These are phyloP conservation scores for Drosophila anceps DNA, from an alignment of 2,888 invertebrate genomes.

Conservation along the genomic window DNA sequence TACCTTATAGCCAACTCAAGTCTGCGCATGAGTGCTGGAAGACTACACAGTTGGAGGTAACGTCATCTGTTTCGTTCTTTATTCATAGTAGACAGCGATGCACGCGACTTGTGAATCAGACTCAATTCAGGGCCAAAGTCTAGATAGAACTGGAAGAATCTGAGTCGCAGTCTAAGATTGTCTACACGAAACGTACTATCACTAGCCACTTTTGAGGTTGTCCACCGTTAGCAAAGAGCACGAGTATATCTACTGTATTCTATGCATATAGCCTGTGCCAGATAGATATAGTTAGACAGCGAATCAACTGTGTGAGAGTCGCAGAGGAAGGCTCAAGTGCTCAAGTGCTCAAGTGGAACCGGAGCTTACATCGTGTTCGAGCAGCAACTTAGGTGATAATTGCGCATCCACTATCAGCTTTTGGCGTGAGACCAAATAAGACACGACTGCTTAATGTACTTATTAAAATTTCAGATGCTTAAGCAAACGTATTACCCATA, in stretches of 20 bases:
- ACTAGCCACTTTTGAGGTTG: constrained; percentile 56
- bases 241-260: constrained; percentile 37
- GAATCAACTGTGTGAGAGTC: constrained; percentile 47
- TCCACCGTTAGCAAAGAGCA: constrained; percentile 60
- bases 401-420: constrained; percentile 74
- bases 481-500: constrained; percentile 20
- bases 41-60: constrained; percentile 48
- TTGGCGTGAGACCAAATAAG: constrained; percentile 66
- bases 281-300: constrained; percentile 28
- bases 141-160: constrained; percentile 20
- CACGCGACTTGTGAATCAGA: constrained; percentile 63
- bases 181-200: constrained; percentile 71
- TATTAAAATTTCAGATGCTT: constrained; percentile 28
- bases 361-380: constrained; percentile 60
- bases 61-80: constrained; percentile 59
- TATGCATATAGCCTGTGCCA: constrained; percentile 52
- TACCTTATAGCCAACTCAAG: constrained; percentile 9
- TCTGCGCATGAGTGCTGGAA: constrained; percentile 40
- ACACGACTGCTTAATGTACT: constrained; percentile 39
- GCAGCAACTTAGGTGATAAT: constrained; percentile 72
- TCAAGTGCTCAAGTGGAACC: constrained; percentile 49
- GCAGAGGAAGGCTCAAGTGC: constrained; percentile 27
- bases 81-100: constrained; percentile 61
- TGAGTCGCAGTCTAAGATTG: constrained; percentile 49
- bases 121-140: constrained; percentile 7